Conservation (phyloP, 2,797 vertebrate genomes). For the Neosilurus mollespiculum region DNA sequence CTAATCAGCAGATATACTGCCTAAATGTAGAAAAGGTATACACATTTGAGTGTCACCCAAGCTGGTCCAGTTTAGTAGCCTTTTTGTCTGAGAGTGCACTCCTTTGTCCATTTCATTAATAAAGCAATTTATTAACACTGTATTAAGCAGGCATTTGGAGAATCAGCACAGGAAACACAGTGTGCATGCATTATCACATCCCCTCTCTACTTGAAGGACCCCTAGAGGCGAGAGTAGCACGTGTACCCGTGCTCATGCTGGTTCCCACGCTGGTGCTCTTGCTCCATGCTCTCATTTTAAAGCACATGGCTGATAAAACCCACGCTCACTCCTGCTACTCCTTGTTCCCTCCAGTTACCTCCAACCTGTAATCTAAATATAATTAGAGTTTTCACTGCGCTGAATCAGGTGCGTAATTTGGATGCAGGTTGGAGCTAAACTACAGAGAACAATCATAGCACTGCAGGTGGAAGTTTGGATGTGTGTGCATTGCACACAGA, state of each 20-base stretch:
- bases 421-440: conserved; percentile 11
- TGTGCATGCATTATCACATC: not conserved
- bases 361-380: conserved; percentile 26
- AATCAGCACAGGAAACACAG: not conserved
- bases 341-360: conserved; percentile 18
- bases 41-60: not conserved
- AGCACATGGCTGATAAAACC: conserved; percentile 18
- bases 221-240: conserved; percentile 25
- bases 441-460: conserved; percentile 1
- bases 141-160: not conserved
- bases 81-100: not conserved
- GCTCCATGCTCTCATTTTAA: not conserved
- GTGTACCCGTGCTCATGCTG: not conserved
- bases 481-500: not conserved
- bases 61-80: not conserved
- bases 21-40: not conserved
- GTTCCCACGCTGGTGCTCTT: not conserved
- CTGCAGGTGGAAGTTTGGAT: conserved; percentile 9
- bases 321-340: not conserved
- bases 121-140: not conserved
- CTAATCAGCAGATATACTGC: not conserved
- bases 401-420: conserved; percentile 17
- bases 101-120: not conserved
- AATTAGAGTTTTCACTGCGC: conserved; percentile 3
- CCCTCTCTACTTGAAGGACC: conserved; percentile 24